A percentile compares a stretch with the other conserved stretches of the same genome.
Conservation (phyloP, 2,888 invertebrate genomes). For the Sturmia bella region DNA sequence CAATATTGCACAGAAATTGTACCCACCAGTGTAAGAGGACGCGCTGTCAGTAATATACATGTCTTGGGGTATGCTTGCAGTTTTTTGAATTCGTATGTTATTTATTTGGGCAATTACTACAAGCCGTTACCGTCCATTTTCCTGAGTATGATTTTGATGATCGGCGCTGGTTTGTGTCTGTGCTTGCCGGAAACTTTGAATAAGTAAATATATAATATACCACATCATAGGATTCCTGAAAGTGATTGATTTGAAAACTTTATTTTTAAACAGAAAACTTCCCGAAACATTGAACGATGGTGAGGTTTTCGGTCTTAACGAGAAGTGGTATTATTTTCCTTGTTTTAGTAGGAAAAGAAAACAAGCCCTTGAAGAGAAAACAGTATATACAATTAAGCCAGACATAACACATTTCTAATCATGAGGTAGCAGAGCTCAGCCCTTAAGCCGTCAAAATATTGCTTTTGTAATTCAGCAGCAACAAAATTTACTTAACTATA, state of each 20-base stretch:
- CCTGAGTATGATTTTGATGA: conserved; percentile 82
- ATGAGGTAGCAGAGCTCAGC: too few relatives aligned
- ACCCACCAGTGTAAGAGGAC: conserved; percentile 85
- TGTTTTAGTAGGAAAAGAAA: conserved; percentile 73
- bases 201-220: conserved; percentile 76
- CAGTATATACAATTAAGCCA: neutral
- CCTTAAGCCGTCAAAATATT: too few relatives aligned
- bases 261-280: conserved; percentile 78
- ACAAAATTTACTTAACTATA: too few relatives aligned
- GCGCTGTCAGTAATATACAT: conserved; percentile 85
- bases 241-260: neutral
- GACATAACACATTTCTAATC: conserved; percentile 48
- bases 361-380: neutral
- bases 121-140: conserved; percentile 83
- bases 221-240: neutral
- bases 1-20: conserved; percentile 86
- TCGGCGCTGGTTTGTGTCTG: conserved; percentile 83
- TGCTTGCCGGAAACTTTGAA: conserved; percentile 84
- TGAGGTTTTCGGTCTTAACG: conserved; percentile 83
- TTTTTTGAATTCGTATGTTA: conserved; percentile 84
- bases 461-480: too few relatives aligned
- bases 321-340: conserved; percentile 83
- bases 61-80: conserved; percentile 84
- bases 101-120: conserved; percentile 82
- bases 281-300: conserved; percentile 84